Evolutionary conservation across 2,797 vertebrate genomes (phyloP), one percentile per base, ranked within the genome.

Genomic region (Morelia viridis): DNA sequence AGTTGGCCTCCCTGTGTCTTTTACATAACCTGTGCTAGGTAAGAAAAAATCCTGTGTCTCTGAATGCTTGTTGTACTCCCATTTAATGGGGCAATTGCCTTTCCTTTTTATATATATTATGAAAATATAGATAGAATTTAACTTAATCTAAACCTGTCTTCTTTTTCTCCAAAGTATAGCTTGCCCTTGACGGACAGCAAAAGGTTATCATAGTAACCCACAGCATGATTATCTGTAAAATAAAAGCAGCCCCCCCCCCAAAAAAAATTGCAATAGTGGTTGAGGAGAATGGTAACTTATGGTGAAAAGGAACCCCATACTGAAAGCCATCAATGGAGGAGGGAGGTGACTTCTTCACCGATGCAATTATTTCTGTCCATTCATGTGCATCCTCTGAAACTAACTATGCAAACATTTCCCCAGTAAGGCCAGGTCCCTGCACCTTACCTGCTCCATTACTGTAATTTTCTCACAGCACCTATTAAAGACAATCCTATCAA

Each of bases 151-250:
- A 90, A 64, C 89, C 35, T 50, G 35, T 91, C 83, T 90, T 68
- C 24, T 92, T 24, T 91, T 89, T 89, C 62, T 60, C 24, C 53
- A 85, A 86, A 92, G 65, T 88, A 53, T 17, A 90, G 31, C 31
- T 92, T 57, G 84, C 87, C 89, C 89, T 92, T 88, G 68, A 90
- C 86, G 17, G 50, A 57, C 1, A 17, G 53, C 28, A 93, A 57
- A 1, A 24, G 24, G 89, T 95, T 94, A 50, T 87, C 86, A 93
- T 93, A 94, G 94, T 76, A 94, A 90, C 91, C 87, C 93, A 22
- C 60, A 22, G 24, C 12, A 31, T 93, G 85, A 92, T 95, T 90
- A 92, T 71, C 13, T 26, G 24, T n/a, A 28, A 61, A 80, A 80
- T 10, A 46, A 80, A 80, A 80, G 8, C 71, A 80, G 71, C 24